These are phyloP conservation scores for Tanytarsus gracilentus DNA, from an alignment of 2,888 invertebrate species.

Conservation along the genomic window DNA sequence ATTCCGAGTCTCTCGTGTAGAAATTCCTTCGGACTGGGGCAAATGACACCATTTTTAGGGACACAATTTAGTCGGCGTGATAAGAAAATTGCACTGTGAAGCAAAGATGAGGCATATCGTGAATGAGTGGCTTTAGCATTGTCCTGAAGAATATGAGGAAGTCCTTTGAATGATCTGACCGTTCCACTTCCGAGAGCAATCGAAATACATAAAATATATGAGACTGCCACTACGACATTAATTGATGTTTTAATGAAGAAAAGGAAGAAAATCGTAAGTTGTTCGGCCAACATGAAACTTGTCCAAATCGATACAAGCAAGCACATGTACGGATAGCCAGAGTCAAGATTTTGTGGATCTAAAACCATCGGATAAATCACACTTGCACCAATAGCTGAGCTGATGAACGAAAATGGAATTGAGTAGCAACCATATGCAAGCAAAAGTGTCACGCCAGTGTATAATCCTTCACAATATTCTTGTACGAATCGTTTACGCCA, in stretches of 20 bases:
- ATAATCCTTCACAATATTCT: conserved; percentile 80
- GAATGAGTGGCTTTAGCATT: conserved; percentile 70
- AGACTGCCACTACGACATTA: conserved; percentile 65
- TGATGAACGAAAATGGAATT: conserved; percentile 71
- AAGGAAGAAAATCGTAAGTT: conserved; percentile 71
- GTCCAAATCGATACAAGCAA: conserved; percentile 71
- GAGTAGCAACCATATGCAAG: conserved; percentile 73
- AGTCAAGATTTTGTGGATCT: conserved; percentile 37
- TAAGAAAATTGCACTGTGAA: conserved; percentile 63
- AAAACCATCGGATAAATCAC: conserved; percentile 56
- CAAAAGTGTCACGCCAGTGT: conserved; percentile 75
- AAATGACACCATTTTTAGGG: conserved; percentile 40
- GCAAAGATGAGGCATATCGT: conserved; percentile 66
- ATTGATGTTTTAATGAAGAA: conserved; percentile 71
- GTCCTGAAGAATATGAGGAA: conserved; percentile 74
- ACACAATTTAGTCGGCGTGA: conserved; percentile 48
- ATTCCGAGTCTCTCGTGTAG: conserved; percentile 41
- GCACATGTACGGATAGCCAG: conserved; percentile 49
- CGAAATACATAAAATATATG: conserved; percentile 67
- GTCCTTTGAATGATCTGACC: conserved; percentile 67
- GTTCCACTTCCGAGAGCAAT: conserved; percentile 65
- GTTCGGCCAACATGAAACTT: conserved; percentile 76
- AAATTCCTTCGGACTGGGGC: conserved; percentile 42
- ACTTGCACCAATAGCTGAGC: conserved; percentile 60
- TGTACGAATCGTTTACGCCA: conserved; percentile 89